Percentiles rank a stretch among this genome's conserved stretches.
phyloP scores from a whole-genome alignment of 2,888 invertebrate species.

The Drosophila antonietae region DNA sequence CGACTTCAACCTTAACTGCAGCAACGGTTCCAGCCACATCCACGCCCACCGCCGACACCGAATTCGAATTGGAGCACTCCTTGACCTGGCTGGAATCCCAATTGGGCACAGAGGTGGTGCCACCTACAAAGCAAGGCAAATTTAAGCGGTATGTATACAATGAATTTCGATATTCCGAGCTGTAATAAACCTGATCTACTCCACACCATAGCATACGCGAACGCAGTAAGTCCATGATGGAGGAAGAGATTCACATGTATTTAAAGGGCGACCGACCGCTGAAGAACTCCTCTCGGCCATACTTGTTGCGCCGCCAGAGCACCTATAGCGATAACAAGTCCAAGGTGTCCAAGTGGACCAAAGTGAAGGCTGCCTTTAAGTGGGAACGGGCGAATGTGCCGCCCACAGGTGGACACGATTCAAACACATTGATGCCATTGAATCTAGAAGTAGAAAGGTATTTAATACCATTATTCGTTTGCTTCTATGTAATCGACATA shows the following conservation, averaged over 20 bases:
- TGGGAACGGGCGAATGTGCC: slow-evolving; percentile 91
- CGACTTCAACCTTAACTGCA: background rate
- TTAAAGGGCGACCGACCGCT: slow-evolving; percentile 66
- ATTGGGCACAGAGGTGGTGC: slow-evolving; percentile 86
- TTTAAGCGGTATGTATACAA: slow-evolving; percentile 82
- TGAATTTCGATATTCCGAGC: no score
- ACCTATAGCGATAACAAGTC: slow-evolving; percentile 83
- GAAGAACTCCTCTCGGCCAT: slow-evolving; percentile 65
- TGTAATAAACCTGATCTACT: background rate
- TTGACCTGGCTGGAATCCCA: slow-evolving; percentile 88
- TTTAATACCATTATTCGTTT: background rate
- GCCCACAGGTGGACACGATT: slow-evolving; percentile 80
- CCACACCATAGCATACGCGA: slow-evolving; percentile 84
- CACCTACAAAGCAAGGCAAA: slow-evolving; percentile 85
- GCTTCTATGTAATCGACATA: background rate
- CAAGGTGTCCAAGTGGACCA: slow-evolving; percentile 92
- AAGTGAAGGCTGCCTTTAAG: slow-evolving; percentile 94
- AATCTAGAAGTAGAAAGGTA: slow-evolving; percentile 85
- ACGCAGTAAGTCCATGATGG: slow-evolving; percentile 89
- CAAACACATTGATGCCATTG: slow-evolving; percentile 84
- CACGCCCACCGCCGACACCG: slow-evolving; percentile 34
- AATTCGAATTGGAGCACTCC: slow-evolving; percentile 84
- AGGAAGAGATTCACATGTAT: slow-evolving; percentile 86
- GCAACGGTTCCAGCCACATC: background rate
- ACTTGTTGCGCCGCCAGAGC: slow-evolving; percentile 82